Evolutionary conservation across 1,140 invertebrate species (phyloP), one percentile per base, ranked within the genome.

Genomic region (Drosophila neocordata): DNA sequence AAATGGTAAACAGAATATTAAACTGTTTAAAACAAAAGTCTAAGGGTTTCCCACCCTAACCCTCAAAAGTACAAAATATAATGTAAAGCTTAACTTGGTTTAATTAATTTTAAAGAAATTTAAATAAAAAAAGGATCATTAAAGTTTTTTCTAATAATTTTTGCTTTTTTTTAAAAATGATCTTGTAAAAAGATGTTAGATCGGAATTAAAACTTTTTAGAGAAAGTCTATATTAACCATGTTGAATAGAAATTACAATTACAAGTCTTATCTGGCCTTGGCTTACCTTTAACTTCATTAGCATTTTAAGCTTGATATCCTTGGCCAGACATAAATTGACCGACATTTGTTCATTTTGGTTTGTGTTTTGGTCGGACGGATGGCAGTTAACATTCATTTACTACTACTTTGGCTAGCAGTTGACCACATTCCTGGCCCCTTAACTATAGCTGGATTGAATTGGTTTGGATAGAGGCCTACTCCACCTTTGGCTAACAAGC

Each of bases 341-440:
- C 13, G 5, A 1, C 41, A 44, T 44, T 55, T 24, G 52, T 31
- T 27, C 48, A 68, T 37, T 59, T 66, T 35, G 35, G 35, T 37
- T 34, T 13, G n/a, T 44, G 13, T 8, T 44, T 5, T 6, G 4
- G 13, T 6, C 27, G n/a, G 4, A n/a, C 1, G 4, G 20, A 51
- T 31, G 60, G 75, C 75, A 69, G 77, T 69, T 73, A 79, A 79
- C 70, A 73, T 79, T 79, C 68, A 79, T 79, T 79, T 79, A 69
- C 22, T 38, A 24, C 56, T 24, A 24, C 56, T 24, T 31, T 22
- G 56, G 48, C 41, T 58, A 18, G 57, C 9, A 24, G 56, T 34
- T 41, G 56, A 52, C 72, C 60, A 74, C 59, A 74, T 65, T 61
- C 71, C 65, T 63, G 44, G 41, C 15, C 18, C 41, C 18, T 8